Evolutionary conservation across 2,113 vertebrate genomes (phyloP), one percentile per base, ranked within the genome.

Genomic region (Brachypodius melanocephalos): DNA sequence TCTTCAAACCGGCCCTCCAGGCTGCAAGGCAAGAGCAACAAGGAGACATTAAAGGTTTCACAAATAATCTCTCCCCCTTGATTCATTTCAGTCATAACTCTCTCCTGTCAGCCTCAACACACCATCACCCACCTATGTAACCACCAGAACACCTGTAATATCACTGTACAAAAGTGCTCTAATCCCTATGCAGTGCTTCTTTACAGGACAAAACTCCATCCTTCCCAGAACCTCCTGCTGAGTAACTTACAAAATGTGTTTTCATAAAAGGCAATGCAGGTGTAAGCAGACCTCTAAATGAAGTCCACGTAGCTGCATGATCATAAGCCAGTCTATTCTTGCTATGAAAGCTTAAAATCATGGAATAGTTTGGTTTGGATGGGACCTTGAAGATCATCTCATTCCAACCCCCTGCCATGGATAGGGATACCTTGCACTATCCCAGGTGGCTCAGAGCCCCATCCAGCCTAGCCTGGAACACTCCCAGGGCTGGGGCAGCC

Each of bases 1-100:
- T 99, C 99, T 81, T 99, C 99, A 96, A 99, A 99, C 2, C 99
- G 98, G 4, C 99, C 99, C 96, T 99, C 99, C 93, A 99, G 79
- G 96, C 99, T 99, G 95, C 31, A 90, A 95, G 66, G 32, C 16
- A 68, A 94, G 66, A 95, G 95, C 16, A 65, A 15, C 2, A 17
- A 62, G 14, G 49, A 31, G 18, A 19, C 14, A 25, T 45, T 20
- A 21, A 90, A 58, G 21, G 24, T 43, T 68, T 85, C 15, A 34
- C 66, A 81, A 74, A 46, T 36, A 16, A 48, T 14, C 22, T 67
- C 20, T 26, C 6, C 7, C 28, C 29, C 5, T 3, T 1, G 17
- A 71, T 49, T 84, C 2, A 16, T 24, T 85, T 49, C 73, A 89
- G 40, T 18, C 5, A 1, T 20, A 63, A 36, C 43, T 74, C 34